Base-by-base conservation (phyloP, 2,888 invertebrate species). In the Agrotis exclamationis region DNA sequence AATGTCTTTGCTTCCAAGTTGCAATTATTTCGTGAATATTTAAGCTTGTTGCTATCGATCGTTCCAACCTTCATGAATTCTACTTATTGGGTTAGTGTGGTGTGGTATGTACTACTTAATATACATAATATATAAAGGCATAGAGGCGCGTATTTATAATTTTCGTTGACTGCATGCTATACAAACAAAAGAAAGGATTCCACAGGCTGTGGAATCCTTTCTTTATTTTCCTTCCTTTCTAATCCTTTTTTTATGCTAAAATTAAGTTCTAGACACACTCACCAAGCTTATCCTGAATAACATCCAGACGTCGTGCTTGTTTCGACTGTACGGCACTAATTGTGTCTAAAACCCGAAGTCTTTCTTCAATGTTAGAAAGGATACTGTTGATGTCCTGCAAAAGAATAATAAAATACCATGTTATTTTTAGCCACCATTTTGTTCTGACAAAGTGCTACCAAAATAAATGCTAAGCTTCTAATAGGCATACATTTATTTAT, bases 221-320 rank as follows among this genome's bases (percentile, higher is more conserved):
- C n/a, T n/a, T n/a, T n/a, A n/a, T n/a, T n/a, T n/a, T n/a, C n/a
- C n/a, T n/a, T n/a, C n/a, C n/a, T n/a, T 33, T 6, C 33, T 33
- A 33, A 6, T 33, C 1, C 7, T 33, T 28, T 33, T 33, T 33
- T 6, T 7, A 33, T 39, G 11, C 39, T 39, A 39, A 39, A 11
- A 11, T 39, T 39, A 33, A 33, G 33, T 33, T 11, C 11, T 39
- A 39, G 9, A 11, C 11, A 39, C 39, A 80, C 84, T 88, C 85
- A 96, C 96, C 96, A 63, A 96, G 90, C 91, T 95, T 96, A 80
- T 96, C 94, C 83, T 96, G 95, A 81, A 96, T 94, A 79, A 91
- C 90, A 90, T 96, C 95, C n/a, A 96, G 89, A 24, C 95, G 93
- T 20, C 95, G 90, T 50, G 94, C 92, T 84, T 96, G 95, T 85